Conservation (phyloP, 1,140 invertebrate genomes). For the Apis dorsata region DNA sequence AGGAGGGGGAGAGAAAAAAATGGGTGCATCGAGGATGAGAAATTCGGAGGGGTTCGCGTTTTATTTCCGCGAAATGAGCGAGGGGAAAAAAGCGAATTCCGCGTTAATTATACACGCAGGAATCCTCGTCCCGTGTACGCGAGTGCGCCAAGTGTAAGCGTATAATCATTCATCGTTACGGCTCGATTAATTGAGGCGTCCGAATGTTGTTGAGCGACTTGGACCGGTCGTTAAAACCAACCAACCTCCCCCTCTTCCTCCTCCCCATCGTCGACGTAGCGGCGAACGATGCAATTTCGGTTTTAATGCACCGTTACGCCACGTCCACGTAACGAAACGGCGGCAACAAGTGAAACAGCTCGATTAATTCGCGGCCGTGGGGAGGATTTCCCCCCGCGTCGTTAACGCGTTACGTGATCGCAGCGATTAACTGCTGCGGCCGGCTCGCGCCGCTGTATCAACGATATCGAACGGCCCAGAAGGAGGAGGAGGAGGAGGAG, state of each 20-base stretch:
- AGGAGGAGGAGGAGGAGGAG: too few species aligned
- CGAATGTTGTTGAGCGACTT: conserved; percentile 17
- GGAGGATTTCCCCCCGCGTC: not conserved
- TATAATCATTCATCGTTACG: conserved; percentile 50
- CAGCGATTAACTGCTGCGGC: conserved; percentile 24
- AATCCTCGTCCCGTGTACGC: too few species aligned
- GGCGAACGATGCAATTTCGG: conserved; percentile 21
- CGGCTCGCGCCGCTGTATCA: not conserved
- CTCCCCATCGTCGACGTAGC: not conserved
- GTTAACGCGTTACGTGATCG: not conserved
- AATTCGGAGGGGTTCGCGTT: not conserved
- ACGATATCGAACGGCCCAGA: too few species aligned
- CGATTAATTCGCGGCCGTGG: conserved; percentile 37
- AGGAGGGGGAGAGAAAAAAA: not conserved
- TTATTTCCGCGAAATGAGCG: conserved; percentile 1
- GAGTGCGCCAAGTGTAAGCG: conserved; percentile 17
- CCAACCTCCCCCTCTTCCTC: not conserved
- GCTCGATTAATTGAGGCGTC: conserved; percentile 39
- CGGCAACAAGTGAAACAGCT: conserved; percentile 18
- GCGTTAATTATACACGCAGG: conserved; percentile 34
- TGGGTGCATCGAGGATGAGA: not conserved
- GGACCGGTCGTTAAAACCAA: conserved; percentile 10
- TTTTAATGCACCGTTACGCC: conserved; percentile 7
- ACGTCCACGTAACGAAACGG: conserved; percentile 14
- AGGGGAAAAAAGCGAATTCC: not conserved